Percentiles rank a stretch among this genome's conserved stretches.
Evolutionary conservation across 1,140 invertebrate genomes (phyloP).

Genomic region (Brachionus calyciflorus): DNA sequence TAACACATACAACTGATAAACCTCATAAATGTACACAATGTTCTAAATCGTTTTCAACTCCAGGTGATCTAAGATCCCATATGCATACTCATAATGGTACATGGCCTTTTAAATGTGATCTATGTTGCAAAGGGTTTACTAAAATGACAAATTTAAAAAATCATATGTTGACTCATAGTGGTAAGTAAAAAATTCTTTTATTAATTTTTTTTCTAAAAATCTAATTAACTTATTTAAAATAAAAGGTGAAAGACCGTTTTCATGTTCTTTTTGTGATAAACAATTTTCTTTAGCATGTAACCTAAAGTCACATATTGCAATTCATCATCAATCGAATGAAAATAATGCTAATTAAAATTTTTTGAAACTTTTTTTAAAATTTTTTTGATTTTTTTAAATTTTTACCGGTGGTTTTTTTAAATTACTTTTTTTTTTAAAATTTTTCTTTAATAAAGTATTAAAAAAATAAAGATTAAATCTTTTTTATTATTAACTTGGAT

Average conservation of each 20-base stretch:
- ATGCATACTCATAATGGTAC: conserved; percentile 37
- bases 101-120: conserved; percentile 44
- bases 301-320: neutral
- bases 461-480: too few species aligned
- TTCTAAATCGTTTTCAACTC: conserved; percentile 46
- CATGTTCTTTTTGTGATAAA: conserved; percentile 4
- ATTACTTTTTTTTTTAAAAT: too few species aligned
- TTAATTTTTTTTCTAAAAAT: neutral
- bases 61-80: conserved; percentile 41
- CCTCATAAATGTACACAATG: conserved; percentile 44
- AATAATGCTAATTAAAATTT: neutral
- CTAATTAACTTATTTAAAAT: neutral
- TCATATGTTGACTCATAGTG: conserved; percentile 65
- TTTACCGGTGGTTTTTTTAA: conserved; percentile 8
- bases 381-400: conserved; percentile 11
- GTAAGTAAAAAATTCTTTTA: neutral
- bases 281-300: conserved; percentile 6
- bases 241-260: conserved; percentile 24
- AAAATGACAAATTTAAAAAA: conserved; percentile 89
- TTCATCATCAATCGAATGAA: neutral
- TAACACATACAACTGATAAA: conserved; percentile 72
- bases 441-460: too few species aligned
- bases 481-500: too few species aligned
- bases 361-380: neutral
- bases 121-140: conserved; percentile 81